Conservation (phyloP, 2,888 invertebrate species). For the Liposcelis brunnea region DNA sequence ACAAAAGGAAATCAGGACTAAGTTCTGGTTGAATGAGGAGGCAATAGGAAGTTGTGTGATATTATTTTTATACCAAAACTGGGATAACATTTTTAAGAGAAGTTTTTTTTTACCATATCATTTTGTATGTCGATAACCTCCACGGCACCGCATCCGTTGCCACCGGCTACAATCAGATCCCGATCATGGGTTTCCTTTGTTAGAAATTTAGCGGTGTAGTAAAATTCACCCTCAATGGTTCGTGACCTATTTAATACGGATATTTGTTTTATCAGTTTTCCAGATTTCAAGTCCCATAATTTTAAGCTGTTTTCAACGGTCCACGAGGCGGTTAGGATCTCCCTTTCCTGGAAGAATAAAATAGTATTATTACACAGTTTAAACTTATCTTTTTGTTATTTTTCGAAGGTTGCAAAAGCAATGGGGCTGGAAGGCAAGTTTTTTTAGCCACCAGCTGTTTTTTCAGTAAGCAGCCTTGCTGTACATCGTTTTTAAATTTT, state of each 20-base stretch:
- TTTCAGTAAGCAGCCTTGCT: too few relatives aligned
- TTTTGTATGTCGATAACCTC: conserved; percentile 24
- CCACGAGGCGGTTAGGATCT: conserved; percentile 38
- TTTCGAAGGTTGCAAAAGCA: too few relatives aligned
- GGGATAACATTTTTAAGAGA: too few relatives aligned
- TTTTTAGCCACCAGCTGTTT: too few relatives aligned
- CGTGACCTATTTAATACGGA: conserved; percentile 33
- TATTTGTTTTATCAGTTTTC: conserved; percentile 30
- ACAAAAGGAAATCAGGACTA: too few relatives aligned
- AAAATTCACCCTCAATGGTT: conserved; percentile 37
- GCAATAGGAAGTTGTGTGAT: too few relatives aligned
- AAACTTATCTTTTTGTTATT: too few relatives aligned
- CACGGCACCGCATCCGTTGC: conserved; percentile 23
- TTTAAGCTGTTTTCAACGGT: conserved; percentile 33
- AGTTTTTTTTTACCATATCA: conserved; percentile 22
- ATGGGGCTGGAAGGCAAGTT: too few relatives aligned
- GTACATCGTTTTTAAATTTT: too few relatives aligned
- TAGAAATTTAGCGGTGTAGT: conserved; percentile 35
- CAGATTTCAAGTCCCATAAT: conserved; percentile 35
- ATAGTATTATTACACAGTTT: conserved; percentile 2
- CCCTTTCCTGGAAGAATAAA: conserved; percentile 26
- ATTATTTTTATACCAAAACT: too few relatives aligned
- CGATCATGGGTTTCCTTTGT: conserved; percentile 21
- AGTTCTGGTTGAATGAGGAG: too few relatives aligned
- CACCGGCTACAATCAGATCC: conserved; percentile 22